These are phyloP conservation scores for Hydra vulgaris DNA, from an alignment of 30 jellyfish, hydroid and myxozoan genomes.

Conservation along the genomic window DNA sequence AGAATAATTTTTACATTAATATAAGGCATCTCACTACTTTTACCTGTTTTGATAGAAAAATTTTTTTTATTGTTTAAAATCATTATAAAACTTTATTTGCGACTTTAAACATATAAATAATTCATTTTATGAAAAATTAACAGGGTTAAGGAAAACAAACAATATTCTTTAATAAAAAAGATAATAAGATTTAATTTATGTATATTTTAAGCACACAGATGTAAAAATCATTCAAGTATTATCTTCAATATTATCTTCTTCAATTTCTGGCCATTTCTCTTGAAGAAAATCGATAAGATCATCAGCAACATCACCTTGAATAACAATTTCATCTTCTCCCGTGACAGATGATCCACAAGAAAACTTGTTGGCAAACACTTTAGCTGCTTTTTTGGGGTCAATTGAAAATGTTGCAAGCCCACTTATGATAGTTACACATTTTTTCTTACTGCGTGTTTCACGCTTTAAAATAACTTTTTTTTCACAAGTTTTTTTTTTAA, in stretches of 20 bases:
- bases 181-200: no score
- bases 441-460: slow-evolving; percentile 88
- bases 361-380: slow-evolving; percentile 82
- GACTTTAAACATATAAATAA: no score
- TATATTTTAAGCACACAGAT: no score
- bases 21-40: no score
- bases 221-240: slow-evolving; percentile 36
- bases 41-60: no score
- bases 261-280: slow-evolving; percentile 91
- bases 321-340: slow-evolving; percentile 92
- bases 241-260: slow-evolving; percentile 94
- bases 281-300: slow-evolving; percentile 78
- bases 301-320: slow-evolving; percentile 97
- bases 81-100: no score
- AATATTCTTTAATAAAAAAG: no score
- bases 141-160: no score
- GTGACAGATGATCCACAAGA: slow-evolving; percentile 99
- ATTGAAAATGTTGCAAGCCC: slow-evolving; percentile 84
- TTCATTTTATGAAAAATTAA: no score
- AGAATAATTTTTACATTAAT: no score
- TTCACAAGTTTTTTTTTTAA: slow-evolving; percentile 81
- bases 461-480: slow-evolving; percentile 54
- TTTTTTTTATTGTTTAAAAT: no score
- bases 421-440: slow-evolving; percentile 73
- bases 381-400: slow-evolving; percentile 92